Conservation (phyloP, 2,888 invertebrate genomes). For the Eueremaeus valkanovi region DNA sequence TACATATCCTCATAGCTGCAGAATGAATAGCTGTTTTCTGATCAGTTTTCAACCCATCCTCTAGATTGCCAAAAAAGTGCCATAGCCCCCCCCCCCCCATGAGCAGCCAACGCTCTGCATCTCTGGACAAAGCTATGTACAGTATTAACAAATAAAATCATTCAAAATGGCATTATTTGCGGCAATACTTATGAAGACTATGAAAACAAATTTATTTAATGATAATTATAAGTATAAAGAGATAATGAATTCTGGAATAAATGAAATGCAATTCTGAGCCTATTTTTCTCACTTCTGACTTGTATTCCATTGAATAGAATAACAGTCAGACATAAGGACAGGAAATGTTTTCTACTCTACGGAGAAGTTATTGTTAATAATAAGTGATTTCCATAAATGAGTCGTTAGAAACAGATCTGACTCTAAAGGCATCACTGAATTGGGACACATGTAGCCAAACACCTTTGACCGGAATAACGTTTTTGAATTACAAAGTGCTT, state of each 20-base stretch:
- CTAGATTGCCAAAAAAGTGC: no score
- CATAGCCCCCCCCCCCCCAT: no score
- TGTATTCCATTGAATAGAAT: neutral
- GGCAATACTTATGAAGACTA: no score
- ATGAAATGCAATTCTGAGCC: neutral
- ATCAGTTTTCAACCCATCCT: no score
- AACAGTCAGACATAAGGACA: conserved; percentile 7
- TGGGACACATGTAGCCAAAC: neutral
- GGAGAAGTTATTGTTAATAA: neutral
- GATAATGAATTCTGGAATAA: neutral
- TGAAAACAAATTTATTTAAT: neutral
- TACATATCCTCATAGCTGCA: no score
- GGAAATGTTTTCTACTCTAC: conserved; percentile 4
- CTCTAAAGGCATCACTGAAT: neutral
- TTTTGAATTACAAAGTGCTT: no score
- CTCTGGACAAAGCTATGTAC: no score
- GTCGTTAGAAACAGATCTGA: neutral
- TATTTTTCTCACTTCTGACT: neutral
- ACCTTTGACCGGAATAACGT: neutral
- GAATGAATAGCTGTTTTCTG: no score
- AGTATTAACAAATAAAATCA: no score
- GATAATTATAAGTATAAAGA: neutral
- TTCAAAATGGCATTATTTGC: no score
- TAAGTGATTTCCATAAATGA: conserved; percentile 11
- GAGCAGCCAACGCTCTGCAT: no score